These are phyloP conservation scores for Pinctada fucata DNA, from an alignment of 2,888 invertebrate genomes.

Conservation along the genomic window DNA sequence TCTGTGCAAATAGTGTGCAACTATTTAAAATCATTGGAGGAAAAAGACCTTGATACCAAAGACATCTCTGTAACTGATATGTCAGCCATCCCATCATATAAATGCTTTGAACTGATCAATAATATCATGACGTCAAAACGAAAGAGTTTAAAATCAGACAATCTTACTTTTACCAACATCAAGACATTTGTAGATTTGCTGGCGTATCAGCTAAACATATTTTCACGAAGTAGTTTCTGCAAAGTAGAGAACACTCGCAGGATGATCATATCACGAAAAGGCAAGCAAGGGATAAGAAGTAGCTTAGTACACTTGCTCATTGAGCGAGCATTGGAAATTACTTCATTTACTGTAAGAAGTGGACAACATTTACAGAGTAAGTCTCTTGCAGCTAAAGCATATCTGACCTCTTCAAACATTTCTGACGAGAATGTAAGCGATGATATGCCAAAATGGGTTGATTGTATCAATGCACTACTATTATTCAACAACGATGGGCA, in stretches of 20 bases:
- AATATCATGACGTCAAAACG: conserved; percentile 33
- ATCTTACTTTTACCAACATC: conserved; percentile 49
- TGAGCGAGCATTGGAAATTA: conserved; percentile 27
- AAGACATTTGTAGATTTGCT: conserved; percentile 54
- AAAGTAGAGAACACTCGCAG: background rate
- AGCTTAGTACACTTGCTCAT: background rate
- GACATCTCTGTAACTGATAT: conserved; percentile 45
- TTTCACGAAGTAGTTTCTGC: conserved; percentile 57
- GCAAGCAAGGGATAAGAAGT: background rate
- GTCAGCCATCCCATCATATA: background rate
- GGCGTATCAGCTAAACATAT: conserved; percentile 62
- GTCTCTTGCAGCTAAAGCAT: background rate
- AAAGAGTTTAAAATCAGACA: too few relatives aligned
- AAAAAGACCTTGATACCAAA: conserved; percentile 38
- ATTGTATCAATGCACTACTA: background rate
- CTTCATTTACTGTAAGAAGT: background rate
- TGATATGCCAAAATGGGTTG: conserved; percentile 1
- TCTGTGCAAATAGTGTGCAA: conserved; percentile 59
- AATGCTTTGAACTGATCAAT: conserved; percentile 43
- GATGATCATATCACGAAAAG: background rate
- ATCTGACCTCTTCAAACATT: conserved; percentile 7
- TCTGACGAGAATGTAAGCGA: conserved; percentile 17
- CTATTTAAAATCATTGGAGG: conserved; percentile 43
- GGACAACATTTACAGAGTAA: background rate
- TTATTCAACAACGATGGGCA: background rate